Base-by-base conservation (phyloP, 2,113 vertebrate species). In the Stomatorhinus ivindoensis region DNA sequence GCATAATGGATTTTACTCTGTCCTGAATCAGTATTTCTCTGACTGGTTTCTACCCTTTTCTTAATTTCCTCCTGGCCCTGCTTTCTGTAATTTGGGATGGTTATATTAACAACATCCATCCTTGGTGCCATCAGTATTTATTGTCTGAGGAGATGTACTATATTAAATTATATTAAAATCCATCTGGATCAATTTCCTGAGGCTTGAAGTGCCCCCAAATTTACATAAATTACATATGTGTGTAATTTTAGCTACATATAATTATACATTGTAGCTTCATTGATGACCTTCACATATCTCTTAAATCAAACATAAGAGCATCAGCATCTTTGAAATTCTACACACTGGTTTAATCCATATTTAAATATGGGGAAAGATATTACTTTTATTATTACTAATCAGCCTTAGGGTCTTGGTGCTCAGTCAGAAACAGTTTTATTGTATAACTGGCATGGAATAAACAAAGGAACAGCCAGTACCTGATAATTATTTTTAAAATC, bases 91-190 rank as follows among this genome's bases (percentile, higher is more conserved):
- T 50, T 47, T 27, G 9, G 47, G 44, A 86, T 27, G 44, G 46
- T 47, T 86, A 10, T 86, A 86, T n/a, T 46, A 2, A 0, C 94
- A 95, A 89, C 94, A 94, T 55, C 94, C 93, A 69, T 95, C 93
- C 2, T 94, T 95, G 5, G 94, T 93, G 44, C 95, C 93, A 0
- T 51, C 83, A 86, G 90, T 94, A 93, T 94, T 95, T 89, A 94
- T 95, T 65, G 94, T 93, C 89, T 94, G 88, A 4, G 95, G 94
- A 17, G 95, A 93, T 27, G 95, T 95, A 51, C 95, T 96, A 91
- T 90, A 91, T 93, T 94, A 96, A 48, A 51, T 95, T 96, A 91
- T 90, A 91, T 93, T 94, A 96, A 48, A 95, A 94, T 88, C 89
- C 95, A 47, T 92, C 89, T 0, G 93, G 87, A 89, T 95, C 93